Base-by-base conservation (phyloP, 1,140 invertebrate species). In the Pteromalus puparum region DNA sequence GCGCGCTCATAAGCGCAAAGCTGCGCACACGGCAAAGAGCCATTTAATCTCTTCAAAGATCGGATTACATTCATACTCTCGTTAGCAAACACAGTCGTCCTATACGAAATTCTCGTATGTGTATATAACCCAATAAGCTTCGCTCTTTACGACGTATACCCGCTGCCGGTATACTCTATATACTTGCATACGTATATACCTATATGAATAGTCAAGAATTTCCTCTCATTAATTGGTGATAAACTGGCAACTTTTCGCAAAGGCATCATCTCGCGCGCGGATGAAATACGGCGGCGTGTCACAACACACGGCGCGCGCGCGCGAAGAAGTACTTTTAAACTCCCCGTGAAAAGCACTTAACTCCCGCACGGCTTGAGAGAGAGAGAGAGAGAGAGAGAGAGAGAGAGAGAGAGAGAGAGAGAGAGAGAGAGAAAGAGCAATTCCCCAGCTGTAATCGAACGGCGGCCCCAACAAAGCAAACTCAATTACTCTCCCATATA, bases 361-460 rank as follows among this genome's bases (percentile, higher is more conserved):
- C 72, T 74, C 34, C 46, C 24, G 67, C 9, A 28, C 28, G 24
- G 81, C 48, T 82, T 26, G 46, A 75, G 72, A 26, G 67, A 70
- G 67, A 70, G 53, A 61, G 48, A 10, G n/a, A n/a, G n/a, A n/a
- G 42, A 46, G 42, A 46, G 42, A 46, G 12, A 12, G 46, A 48
- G 46, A 75, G 72, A 26, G 67, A 70, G 67, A 70, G 53, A 61
- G 53, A 15, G 46, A 48, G 46, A 48, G 46, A 48, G 15, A 15
- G 46, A 48, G 46, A 48, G 13, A 15, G 12, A 13, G 46, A 61
- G 53, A 61, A 9, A 82, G 61, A 82, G 81, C 73, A 67, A 76
- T 82, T 82, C 53, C 61, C 53, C 12, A 46, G 42, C 73, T 82
- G 81, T 76, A 76, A 82, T 82, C 81, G 81, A 82, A 76, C 73